phyloP scores from a whole-genome alignment of 2,113 vertebrate genomes.

The Dendropsophus ebraccatus region DNA sequence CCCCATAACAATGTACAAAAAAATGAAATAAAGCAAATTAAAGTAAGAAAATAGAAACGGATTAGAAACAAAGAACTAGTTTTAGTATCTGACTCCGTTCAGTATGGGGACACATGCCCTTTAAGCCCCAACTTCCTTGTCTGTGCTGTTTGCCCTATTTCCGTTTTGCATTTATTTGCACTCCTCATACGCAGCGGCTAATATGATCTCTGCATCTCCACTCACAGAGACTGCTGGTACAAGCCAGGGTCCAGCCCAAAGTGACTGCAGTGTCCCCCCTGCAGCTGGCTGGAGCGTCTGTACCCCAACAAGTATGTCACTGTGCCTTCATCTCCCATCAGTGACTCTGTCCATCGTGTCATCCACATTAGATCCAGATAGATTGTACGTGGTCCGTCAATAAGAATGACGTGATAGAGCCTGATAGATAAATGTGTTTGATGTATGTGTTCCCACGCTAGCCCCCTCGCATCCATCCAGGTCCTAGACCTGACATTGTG shows the following conservation, averaged over 20 bases:
- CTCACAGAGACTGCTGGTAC: conserved; percentile 71
- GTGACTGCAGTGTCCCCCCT: conserved; percentile 70
- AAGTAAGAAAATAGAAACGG: no score
- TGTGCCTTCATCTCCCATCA: neutral
- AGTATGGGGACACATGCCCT: no score
- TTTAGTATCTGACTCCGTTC: no score
- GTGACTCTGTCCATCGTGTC: neutral
- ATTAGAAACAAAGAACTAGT: no score
- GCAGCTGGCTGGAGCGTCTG: conserved; percentile 71
- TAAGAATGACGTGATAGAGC: neutral
- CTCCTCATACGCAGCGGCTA: neutral
- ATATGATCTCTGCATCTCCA: conserved; percentile 22
- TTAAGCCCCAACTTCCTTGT: no score
- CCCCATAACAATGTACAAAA: no score
- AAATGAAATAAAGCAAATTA: no score
- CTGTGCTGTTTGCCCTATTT: neutral
- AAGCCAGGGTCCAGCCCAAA: conserved; percentile 70
- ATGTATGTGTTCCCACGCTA: neutral
- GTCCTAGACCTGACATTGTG: neutral
- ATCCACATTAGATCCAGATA: neutral
- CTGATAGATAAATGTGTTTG: neutral
- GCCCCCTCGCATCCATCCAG: neutral
- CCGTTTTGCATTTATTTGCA: neutral
- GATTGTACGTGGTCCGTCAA: neutral
- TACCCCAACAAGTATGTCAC: conserved; percentile 71